Evolutionary conservation across 2,888 invertebrate genomes (phyloP).

Genomic region (Rhamnusium bicolor): DNA sequence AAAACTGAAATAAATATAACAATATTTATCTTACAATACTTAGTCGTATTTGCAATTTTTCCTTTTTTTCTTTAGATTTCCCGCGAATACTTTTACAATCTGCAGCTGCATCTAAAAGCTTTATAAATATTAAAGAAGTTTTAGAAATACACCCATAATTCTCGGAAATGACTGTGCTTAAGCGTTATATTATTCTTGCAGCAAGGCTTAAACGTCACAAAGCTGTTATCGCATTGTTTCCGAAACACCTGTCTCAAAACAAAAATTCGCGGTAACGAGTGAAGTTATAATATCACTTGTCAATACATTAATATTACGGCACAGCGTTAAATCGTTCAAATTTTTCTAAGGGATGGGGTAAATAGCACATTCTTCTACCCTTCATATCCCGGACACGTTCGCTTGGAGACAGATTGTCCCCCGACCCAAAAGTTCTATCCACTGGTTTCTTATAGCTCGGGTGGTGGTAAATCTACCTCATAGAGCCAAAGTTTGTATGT

Average conservation of each 20-base stretch:
- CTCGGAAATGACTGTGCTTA: neutral
- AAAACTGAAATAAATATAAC: neutral
- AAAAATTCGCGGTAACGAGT: neutral
- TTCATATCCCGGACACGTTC: too few relatives aligned
- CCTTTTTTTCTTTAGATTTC: neutral
- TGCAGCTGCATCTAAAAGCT: slow-evolving; percentile 26
- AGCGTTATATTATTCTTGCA: slow-evolving; percentile 4
- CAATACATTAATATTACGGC: neutral
- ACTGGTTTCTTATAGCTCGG: too few relatives aligned
- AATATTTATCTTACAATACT: neutral
- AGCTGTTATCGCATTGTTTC: slow-evolving; percentile 4
- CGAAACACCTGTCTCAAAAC: slow-evolving; percentile 18
- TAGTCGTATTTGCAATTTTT: neutral
- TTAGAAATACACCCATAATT: slow-evolving; percentile 17
- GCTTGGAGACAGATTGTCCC: too few relatives aligned
- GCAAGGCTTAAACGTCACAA: neutral
- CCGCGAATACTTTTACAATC: slow-evolving; percentile 1
- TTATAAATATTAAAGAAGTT: slow-evolving; percentile 29
- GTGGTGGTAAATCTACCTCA: too few relatives aligned
- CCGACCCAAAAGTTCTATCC: too few relatives aligned
- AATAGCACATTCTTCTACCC: too few relatives aligned
- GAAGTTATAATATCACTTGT: slow-evolving; percentile 22
- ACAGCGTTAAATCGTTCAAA: neutral
- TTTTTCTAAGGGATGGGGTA: too few relatives aligned
- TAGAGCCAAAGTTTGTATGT: too few relatives aligned